Base-by-base conservation (phyloP, 2,113 vertebrate genomes). In the Charina bottae region DNA sequence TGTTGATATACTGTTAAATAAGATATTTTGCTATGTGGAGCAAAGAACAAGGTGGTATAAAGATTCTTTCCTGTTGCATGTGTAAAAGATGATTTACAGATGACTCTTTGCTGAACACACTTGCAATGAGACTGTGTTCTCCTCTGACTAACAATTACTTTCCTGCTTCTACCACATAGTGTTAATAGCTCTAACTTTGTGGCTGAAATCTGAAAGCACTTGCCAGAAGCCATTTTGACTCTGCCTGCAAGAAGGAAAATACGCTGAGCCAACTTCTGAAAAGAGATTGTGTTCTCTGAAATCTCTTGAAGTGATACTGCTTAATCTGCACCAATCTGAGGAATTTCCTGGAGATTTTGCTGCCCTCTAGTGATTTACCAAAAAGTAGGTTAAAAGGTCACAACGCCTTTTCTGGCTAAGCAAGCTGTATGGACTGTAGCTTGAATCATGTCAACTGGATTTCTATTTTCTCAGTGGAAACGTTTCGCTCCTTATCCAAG, bases 371-470 rank as follows among this genome's bases (percentile, higher is more conserved):
- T 87, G 84, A 87, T 15, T 23, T 26, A 78, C 23, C 55, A 42
- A 54, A 91, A 91, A 78, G 53, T 91, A 91, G 83, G 83, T 54
- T 64, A 91, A 86, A 91, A 86, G 46, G 46, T 91, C 90, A 72
- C 5, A 42, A 87, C 23, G 53, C 90, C 86, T 37, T 21, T 19
- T 83, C 8, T 55, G 24, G 24, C 19, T 55, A 84, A 83, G 64
- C 5, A 49, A 46, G 54, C 26, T 87, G 53, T 6, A 53, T 33
- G 24, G 12, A 8, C n/a, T n/a, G n/a, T n/a, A n/a, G n/a, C n/a
- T n/a, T n/a, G n/a, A n/a, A n/a, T n/a, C n/a, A n/a, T n/a, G n/a
- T n/a, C n/a, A n/a, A n/a, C n/a, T n/a, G n/a, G n/a, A n/a, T n/a
- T n/a, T n/a, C n/a, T n/a, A n/a, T n/a, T n/a, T n/a, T n/a, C n/a